Evolutionary conservation across 1,140 invertebrate species (phyloP), one percentile per base, ranked within the genome.

Genomic region (Grapholita molesta): DNA sequence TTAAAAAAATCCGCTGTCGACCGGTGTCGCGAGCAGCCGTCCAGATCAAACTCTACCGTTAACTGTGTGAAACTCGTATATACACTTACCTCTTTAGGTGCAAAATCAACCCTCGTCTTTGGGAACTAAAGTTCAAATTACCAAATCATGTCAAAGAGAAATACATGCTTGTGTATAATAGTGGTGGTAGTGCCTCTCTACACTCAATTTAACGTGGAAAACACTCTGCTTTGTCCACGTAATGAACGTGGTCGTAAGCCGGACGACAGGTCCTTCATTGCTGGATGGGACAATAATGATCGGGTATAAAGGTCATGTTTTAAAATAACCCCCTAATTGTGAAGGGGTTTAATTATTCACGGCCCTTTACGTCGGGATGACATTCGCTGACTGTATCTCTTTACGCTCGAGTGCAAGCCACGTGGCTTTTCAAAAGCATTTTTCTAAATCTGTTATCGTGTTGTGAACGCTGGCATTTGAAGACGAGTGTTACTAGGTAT

Each of bases 171-270:
- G 15, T 18, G 15, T 9, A 18, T 2, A 8, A 9, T 21, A 48
- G 42, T 21, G 15, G 15, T n/a, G 4, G 15, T 48, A 90, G 89
- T 90, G 85, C 86, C 86, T 87, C 85, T 86, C 85, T 83, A 80
- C 88, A 87, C 84, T 85, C 88, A 88, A 90, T 90, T 90, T 85
- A 87, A 89, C 86, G 80, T 84, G 77, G 77, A 87, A 89, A 90
- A 87, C 86, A 87, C 85, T 90, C 79, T 74, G 84, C 80, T 87
- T 89, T 90, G 88, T 90, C 75, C 77, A 71, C 75, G 78, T 90
- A 89, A 90, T 89, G 83, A 89, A 89, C 82, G 67, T 74, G 57
- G 70, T 67, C 64, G 77, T 71, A 75, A 67, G 69, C 67, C 69
- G 75, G 74, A 76, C 71, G 81, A 84, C 75, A 75, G 61, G 64